phyloP scores from a whole-genome alignment of 53 echinoderm and acorn worm genomes.

The Patiria pectinifera region DNA sequence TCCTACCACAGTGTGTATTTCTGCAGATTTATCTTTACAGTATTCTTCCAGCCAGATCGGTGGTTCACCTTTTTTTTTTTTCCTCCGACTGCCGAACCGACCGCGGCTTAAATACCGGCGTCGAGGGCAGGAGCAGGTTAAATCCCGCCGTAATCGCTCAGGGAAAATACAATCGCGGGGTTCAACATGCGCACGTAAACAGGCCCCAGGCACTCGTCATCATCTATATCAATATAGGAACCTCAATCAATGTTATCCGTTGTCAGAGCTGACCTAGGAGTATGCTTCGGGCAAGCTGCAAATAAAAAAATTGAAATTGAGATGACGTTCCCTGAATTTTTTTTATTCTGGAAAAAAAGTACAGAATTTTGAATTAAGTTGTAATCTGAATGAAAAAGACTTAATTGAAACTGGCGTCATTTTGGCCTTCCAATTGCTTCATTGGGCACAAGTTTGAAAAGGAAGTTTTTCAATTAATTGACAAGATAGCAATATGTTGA shows the following conservation, averaged over 20 bases:
- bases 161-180: constrained; percentile 27
- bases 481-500: too few species aligned
- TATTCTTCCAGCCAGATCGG: not conserved
- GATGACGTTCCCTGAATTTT: not conserved
- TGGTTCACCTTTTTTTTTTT: not conserved
- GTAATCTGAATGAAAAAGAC: too few species aligned
- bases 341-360: not conserved
- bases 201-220: constrained; percentile 9
- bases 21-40: too few species aligned
- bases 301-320: constrained; percentile 1
- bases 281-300: not conserved
- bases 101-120: constrained; percentile 32
- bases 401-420: too few species aligned
- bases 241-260: constrained; percentile 41
- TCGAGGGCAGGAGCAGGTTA: not conserved
- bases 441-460: too few species aligned
- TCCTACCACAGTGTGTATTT: too few species aligned
- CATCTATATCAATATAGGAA: constrained; percentile 42
- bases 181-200: constrained; percentile 48
- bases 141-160: constrained; percentile 33
- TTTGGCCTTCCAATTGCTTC: too few species aligned
- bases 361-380: too few species aligned
- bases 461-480: too few species aligned
- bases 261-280: constrained; percentile 8
- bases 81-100: constrained; percentile 15